Evolutionary conservation across 2,113 vertebrate genomes (phyloP).

Genomic region (Corvus moneduloides): DNA sequence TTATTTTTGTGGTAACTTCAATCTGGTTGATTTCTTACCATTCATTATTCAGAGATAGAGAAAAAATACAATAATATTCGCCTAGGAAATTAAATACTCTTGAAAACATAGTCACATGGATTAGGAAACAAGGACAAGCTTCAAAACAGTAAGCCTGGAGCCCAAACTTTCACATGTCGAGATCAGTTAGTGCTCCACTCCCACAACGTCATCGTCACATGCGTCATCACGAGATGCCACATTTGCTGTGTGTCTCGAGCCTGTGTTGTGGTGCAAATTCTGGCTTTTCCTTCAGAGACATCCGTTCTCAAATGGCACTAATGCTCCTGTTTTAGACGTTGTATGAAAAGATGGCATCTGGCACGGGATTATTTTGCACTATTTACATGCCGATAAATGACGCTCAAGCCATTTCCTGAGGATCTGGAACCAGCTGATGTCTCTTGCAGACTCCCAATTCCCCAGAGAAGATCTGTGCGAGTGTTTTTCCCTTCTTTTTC

Average conservation of each 20-base stretch:
- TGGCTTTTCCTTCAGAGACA: neutral
- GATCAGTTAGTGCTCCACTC: neutral
- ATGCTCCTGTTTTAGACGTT: neutral
- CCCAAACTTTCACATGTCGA: neutral
- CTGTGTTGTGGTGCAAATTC: rapidly evolving
- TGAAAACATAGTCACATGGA: neutral
- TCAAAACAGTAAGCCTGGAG: neutral
- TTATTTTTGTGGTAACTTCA: neutral
- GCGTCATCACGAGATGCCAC: rapidly evolving
- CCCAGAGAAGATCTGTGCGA: rapidly evolving
- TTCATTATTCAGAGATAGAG: neutral
- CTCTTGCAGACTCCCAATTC: neutral
- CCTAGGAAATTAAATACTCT: neutral
- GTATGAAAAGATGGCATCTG: neutral
- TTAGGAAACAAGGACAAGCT: neutral
- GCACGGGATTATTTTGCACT: neutral
- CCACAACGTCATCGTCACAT: rapidly evolving
- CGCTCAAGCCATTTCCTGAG: neutral
- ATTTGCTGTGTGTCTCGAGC: neutral
- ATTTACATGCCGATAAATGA: neutral
- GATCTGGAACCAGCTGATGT: neutral
- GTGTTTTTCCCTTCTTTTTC: neutral
- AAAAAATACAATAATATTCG: neutral
- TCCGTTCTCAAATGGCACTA: neutral
- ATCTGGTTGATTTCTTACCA: neutral